A percentile compares a stretch with the other conserved stretches of the same genome.
phyloP scores from a whole-genome alignment of 2,113 vertebrate species.

The Rynchops niger region DNA sequence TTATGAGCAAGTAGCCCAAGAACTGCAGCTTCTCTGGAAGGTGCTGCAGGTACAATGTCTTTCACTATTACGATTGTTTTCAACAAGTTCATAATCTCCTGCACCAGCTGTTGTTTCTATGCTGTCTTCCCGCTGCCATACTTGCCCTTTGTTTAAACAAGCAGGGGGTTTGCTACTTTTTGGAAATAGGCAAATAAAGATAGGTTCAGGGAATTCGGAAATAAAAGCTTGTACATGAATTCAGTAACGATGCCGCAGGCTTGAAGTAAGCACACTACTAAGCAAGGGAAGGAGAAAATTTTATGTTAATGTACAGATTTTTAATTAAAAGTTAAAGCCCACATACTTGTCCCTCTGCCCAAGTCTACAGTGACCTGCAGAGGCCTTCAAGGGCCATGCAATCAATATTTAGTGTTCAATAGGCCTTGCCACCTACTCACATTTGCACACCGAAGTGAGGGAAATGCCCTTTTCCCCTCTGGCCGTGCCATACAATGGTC shows the following conservation, averaged over 20 bases:
- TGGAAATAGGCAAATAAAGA: not conserved
- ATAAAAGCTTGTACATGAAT: not conserved
- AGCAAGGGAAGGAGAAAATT: not conserved
- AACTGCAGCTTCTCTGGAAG: not conserved
- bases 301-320: not conserved
- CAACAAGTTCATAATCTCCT: not conserved
- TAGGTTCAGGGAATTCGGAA: not conserved
- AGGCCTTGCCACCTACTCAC: not conserved
- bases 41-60: not conserved
- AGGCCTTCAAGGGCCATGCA: not conserved
- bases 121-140: not conserved
- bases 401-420: not conserved
- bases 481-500: rapidly evolving
- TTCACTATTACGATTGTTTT: not conserved
- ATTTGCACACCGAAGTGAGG: not conserved
- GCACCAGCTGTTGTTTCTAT: not conserved
- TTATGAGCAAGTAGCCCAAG: not conserved
- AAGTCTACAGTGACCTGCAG: not conserved
- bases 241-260: not conserved
- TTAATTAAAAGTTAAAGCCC: not conserved
- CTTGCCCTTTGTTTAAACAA: not conserved
- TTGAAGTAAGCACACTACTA: not conserved
- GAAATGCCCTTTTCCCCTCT: not conserved
- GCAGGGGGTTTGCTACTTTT: not conserved
- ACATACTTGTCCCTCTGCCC: not conserved